Percentiles rank a stretch among this genome's conserved stretches.
These are phyloP conservation scores for Pollenia angustigena DNA, from an alignment of 2,888 invertebrate species.

Conservation along the genomic window DNA sequence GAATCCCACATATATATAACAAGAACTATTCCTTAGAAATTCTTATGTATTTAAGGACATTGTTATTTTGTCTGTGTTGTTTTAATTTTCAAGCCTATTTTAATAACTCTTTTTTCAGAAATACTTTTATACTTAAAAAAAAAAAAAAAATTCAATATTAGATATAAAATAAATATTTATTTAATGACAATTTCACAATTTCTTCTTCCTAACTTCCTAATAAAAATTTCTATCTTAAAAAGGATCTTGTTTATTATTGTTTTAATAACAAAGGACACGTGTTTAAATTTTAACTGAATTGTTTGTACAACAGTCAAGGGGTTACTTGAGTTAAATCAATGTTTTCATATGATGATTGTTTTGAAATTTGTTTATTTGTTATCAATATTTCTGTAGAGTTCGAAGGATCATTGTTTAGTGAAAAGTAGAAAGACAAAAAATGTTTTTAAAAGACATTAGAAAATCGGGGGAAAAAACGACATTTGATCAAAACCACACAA, in stretches of 20 bases:
- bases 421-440: too few relatives aligned
- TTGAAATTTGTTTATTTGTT: slow-evolving; percentile 29
- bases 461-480: too few relatives aligned
- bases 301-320: slow-evolving; percentile 57
- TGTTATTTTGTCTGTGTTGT: neutral
- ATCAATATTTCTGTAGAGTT: neutral
- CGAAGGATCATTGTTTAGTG: too few relatives aligned
- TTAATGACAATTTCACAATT: slow-evolving; percentile 48
- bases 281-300: slow-evolving; percentile 37
- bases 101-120: slow-evolving; percentile 9
- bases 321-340: slow-evolving; percentile 53
- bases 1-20: neutral
- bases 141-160: slow-evolving; percentile 56
- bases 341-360: slow-evolving; percentile 34
- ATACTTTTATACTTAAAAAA: neutral
- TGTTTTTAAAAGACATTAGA: too few relatives aligned
- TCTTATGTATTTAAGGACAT: neutral
- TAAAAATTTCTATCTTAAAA: neutral
- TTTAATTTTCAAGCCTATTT: neutral
- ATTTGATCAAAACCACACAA: too few relatives aligned
- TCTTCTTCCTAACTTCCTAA: neutral
- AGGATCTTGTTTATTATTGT: slow-evolving; percentile 46
- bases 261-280: slow-evolving; percentile 63
- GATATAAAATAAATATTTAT: slow-evolving; percentile 68
- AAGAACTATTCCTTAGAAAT: slow-evolving; percentile 16